These are phyloP conservation scores for Taphrorychus bicolor DNA, from an alignment of 2,888 invertebrate species.

Conservation along the genomic window DNA sequence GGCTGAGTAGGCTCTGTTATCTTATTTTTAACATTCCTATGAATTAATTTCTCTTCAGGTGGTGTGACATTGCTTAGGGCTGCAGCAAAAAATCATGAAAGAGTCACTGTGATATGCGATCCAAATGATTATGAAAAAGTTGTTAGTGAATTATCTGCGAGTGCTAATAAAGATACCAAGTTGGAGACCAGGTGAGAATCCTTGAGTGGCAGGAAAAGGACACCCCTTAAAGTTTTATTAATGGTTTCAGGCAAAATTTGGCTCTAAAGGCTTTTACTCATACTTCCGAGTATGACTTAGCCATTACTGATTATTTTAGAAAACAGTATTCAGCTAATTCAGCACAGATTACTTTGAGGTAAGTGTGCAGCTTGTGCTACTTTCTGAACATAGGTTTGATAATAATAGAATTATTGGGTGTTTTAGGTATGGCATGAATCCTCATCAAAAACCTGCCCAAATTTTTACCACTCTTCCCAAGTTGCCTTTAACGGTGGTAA, in stretches of 20 bases:
- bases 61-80: constrained; percentile 95
- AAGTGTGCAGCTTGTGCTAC: not conserved
- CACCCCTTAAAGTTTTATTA: not conserved
- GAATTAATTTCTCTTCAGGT: constrained; percentile 22
- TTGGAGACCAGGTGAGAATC: constrained; percentile 71
- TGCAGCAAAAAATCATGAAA: constrained; percentile 95
- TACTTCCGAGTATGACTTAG: constrained; percentile 92
- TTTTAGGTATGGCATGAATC: constrained; percentile 96
- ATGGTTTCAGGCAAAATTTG: constrained; percentile 70
- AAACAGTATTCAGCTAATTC: constrained; percentile 81
- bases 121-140: constrained; percentile 85
- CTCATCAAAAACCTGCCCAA: constrained; percentile 96
- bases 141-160: constrained; percentile 69
- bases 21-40: not conserved
- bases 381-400: too few relatives aligned
- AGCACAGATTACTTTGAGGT: constrained; percentile 76
- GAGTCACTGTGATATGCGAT: constrained; percentile 94
- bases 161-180: constrained; percentile 72
- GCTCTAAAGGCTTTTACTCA: constrained; percentile 96
- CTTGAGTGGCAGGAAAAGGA: not conserved
- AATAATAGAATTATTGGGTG: too few relatives aligned
- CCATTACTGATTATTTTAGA: constrained; percentile 95
- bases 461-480: constrained; percentile 80
- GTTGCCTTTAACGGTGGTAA: constrained; percentile 86
- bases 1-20: not conserved